Conservation (phyloP, 2,797 vertebrate genomes). For the Pangasius sanitwongsei region DNA sequence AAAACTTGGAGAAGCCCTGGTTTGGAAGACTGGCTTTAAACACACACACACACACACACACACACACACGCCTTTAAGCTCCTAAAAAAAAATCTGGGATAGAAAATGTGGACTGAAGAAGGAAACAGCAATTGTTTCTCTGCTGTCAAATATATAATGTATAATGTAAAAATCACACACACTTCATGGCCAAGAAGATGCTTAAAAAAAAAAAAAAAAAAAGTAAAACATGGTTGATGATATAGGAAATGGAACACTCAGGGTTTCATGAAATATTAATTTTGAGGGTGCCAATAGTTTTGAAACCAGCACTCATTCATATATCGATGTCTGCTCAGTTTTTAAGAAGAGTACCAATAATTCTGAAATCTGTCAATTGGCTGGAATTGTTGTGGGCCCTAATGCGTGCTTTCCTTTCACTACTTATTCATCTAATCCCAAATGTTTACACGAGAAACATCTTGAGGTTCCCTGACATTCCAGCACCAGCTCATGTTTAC, state of each 20-base stretch:
- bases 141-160: not conserved
- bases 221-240: not conserved
- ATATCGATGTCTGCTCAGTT: not conserved
- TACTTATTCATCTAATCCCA: not conserved
- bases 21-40: not conserved
- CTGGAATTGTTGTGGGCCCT: not conserved
- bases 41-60: too few species aligned
- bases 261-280: not conserved
- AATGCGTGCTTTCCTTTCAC: not conserved
- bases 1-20: not conserved
- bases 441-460: constrained; percentile 8
- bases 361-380: too few species aligned
- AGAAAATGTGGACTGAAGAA: not conserved
- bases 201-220: not conserved
- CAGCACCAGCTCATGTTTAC: constrained; percentile 51
- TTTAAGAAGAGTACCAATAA: not conserved
- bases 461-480: constrained; percentile 27
- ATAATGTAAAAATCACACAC: not conserved
- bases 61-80: too few species aligned
- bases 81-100: not conserved
- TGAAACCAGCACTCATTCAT: not conserved
- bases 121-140: not conserved
- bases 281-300: not conserved
- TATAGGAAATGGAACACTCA: not conserved
- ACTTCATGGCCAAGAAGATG: not conserved